These are phyloP conservation scores for Cynoglossus semilaevis DNA, from an alignment of 2,113 vertebrate species.

Conservation along the genomic window DNA sequence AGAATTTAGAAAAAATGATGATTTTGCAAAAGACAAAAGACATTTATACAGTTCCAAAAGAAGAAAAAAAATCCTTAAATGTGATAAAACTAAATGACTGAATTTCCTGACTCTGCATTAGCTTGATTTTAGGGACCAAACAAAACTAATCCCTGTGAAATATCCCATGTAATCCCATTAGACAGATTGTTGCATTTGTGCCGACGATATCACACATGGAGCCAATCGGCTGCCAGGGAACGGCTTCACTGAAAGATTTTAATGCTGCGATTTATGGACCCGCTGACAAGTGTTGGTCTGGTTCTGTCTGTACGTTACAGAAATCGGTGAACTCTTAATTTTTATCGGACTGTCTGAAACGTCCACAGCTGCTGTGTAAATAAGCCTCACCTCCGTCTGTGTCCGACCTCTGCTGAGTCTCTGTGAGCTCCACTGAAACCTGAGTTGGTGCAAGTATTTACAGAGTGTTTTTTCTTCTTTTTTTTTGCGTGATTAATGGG, in stretches of 20 bases:
- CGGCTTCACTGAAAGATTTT: no score
- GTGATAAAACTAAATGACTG: conserved; percentile 4
- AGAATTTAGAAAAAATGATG: no score
- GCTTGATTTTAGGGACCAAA: conserved; percentile 21
- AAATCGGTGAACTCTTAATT: no score
- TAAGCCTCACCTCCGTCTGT: conserved; percentile 1
- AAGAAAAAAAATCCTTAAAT: background rate
- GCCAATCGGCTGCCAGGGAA: conserved; percentile 1
- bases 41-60: background rate
- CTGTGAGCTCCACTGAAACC: conserved; percentile 48
- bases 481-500: conserved; percentile 39
- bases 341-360: background rate
- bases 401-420: conserved; percentile 30
- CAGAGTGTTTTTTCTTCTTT: conserved; percentile 51
- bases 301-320: background rate
- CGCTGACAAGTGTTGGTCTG: background rate
- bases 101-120: conserved; percentile 36
- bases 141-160: conserved; percentile 42
- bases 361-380: conserved; percentile 25
- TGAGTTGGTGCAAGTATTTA: conserved; percentile 41
- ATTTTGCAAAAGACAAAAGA: no score
- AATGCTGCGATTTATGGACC: no score
- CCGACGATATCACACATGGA: conserved; percentile 10
- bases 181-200: conserved; percentile 34
- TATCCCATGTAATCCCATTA: conserved; percentile 54